Evolutionary conservation across 2,888 invertebrate genomes (phyloP), one percentile per base, ranked within the genome.

Genomic region (Papilio gigon): DNA sequence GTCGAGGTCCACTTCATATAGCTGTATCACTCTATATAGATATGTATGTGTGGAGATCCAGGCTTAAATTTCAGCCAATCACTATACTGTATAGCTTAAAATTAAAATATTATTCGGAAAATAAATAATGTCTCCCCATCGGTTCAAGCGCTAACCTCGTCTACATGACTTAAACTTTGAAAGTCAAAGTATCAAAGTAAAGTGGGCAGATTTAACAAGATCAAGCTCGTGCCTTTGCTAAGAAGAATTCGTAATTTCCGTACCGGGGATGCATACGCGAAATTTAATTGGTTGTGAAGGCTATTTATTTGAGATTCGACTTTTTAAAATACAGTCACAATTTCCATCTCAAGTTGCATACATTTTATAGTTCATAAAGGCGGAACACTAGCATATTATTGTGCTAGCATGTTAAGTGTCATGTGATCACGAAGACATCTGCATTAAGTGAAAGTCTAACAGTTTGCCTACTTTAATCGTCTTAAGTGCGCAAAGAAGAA

Each of bases 231-330:
- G 64, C 64, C 17, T 37, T 35, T 64, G 53, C 27, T 17, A 64
- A 64, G 50, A 63, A 63, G 37, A 64, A 25, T 64, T 64, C 53
- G 64, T 40, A 64, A 64, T 50, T 64, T 64, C 64, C 64, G 60
- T 40, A 40, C 22, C 14, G 40, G 37, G 20, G 53, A 64, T 53
- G 64, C 64, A 53, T 17, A 35, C 64, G n/a, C 30, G 37, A 53
- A 17, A 14, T 30, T 30, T 56, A 56, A 56, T 56, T 30, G 30
- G 30, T 17, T 30, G 53, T n/a, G 27, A 53, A 53, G n/a, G 27
- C 14, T n/a, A n/a, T 53, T 27, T 27, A 53, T 27, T 53, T 47
- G 22, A 47, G 42, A 4, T 42, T 4, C 1, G 33, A 35, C 11
- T n/a, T n/a, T n/a, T n/a, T n/a, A n/a, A n/a, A n/a, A n/a, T n/a